phyloP scores from a whole-genome alignment of 2,888 invertebrate species.

The Icerya purchasi region DNA sequence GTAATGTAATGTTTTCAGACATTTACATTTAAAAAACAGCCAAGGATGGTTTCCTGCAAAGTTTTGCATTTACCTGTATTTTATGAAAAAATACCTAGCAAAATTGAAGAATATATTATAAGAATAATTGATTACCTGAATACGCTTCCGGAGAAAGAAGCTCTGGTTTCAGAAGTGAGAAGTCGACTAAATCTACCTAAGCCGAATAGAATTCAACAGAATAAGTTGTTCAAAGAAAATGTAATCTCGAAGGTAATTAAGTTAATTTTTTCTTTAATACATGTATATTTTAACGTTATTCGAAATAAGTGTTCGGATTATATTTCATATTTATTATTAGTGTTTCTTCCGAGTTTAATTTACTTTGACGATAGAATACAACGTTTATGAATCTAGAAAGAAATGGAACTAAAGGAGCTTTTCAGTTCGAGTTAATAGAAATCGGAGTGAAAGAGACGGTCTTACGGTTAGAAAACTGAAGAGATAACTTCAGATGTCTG shows the following conservation, averaged over 20 bases:
- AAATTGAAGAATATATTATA: neutral
- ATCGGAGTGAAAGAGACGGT: too few relatives aligned
- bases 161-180: neutral
- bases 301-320: neutral
- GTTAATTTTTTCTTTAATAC: constrained; percentile 22
- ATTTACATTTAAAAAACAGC: neutral
- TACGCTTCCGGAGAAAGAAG: neutral
- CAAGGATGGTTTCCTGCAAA: neutral
- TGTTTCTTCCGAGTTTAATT: neutral
- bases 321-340: neutral
- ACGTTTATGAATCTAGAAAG: too few relatives aligned
- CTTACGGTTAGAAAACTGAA: too few relatives aligned
- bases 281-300: constrained; percentile 21
- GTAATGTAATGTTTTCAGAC: neutral
- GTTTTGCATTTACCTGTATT: neutral
- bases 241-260: constrained; percentile 18
- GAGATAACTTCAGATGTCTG: too few relatives aligned
- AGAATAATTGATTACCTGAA: neutral
- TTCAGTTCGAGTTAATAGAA: too few relatives aligned
- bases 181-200: neutral
- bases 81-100: neutral
- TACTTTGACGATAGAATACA: constrained; percentile 10
- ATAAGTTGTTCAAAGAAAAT: neutral
- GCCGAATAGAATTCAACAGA: neutral
- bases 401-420: too few relatives aligned